These are phyloP conservation scores for Nibea coibor DNA, from an alignment of 2,113 vertebrate genomes.

Conservation along the genomic window DNA sequence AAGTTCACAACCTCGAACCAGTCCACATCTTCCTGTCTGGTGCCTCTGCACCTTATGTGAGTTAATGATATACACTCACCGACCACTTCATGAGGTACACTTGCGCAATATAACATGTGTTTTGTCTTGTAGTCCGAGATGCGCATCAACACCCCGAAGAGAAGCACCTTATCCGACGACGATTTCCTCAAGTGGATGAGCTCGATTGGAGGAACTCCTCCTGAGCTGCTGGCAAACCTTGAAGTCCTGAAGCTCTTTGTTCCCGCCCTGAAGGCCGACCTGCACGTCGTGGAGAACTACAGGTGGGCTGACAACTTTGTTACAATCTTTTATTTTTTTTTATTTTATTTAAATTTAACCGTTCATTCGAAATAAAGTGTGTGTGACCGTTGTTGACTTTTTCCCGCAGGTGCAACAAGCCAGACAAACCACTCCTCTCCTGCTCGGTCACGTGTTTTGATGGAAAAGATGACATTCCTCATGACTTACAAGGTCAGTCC, in stretches of 20 bases:
- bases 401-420: constrained; percentile 76
- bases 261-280: constrained; percentile 78
- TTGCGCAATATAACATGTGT: background rate
- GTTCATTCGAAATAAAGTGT: background rate
- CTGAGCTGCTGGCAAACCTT: constrained; percentile 73
- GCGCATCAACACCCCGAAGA: constrained; percentile 49
- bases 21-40: constrained; percentile 88
- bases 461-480: constrained; percentile 83
- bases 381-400: background rate
- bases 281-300: constrained; percentile 80
- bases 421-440: constrained; percentile 70
- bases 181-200: constrained; percentile 72
- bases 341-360: no score
- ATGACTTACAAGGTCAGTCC: constrained; percentile 84
- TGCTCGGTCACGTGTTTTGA: constrained; percentile 87
- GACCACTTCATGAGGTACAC: no score
- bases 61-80: constrained; percentile 1
- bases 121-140: constrained; percentile 77
- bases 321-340: no score
- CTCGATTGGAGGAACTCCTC: constrained; percentile 77
- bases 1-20: constrained; percentile 82
- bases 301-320: constrained; percentile 62
- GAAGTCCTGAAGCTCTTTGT: constrained; percentile 67
- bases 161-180: constrained; percentile 65
- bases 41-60: constrained; percentile 83